Base-by-base conservation (phyloP, 2,797 vertebrate species). In the Anabas testudineus region DNA sequence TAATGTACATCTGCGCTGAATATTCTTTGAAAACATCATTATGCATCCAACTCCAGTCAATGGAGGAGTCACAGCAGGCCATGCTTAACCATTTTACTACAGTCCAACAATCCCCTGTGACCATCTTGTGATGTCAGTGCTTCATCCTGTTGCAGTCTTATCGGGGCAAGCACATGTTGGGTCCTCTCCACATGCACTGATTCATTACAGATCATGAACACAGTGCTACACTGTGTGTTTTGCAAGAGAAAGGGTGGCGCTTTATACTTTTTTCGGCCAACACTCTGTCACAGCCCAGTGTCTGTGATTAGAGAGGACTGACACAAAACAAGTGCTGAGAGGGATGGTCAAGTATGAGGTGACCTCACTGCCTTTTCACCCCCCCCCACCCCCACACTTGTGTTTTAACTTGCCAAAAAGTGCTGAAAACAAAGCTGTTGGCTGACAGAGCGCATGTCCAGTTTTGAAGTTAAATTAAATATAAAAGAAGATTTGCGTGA, bases 321-420 rank as follows among this genome's bases (percentile, higher is more conserved):
- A 32, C 37, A 36, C 28, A 32, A 46, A 41, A 53, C 19, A 10
- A 39, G 16, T 1, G 21, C 81, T 84, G 87, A 90, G 32, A 68
- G 64, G 67, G 60, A 64, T 14, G 90, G 74, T 85, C 43, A 91
- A 87, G 88, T 89, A 84, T 89, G 92, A 94, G 94, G 91, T 92
- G 77, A 93, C 92, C 93, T 94, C 91, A 87, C 86, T 85, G 86
- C 91, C 89, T 89, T 92, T 90, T 92, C 89, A 92, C 88, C 83
- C 24, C 82, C 84, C n/a, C n/a, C n/a, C n/a, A n/a, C n/a, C n/a
- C n/a, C n/a, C n/a, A n/a, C n/a, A n/a, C 26, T 82, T 87, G 89
- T 89, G 88, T 91, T 88, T 87, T 87, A 90, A 92, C 69, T 85
- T 85, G 51, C 51, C 90, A 91, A 92, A 88, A 83, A 66, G 42